phyloP scores from a whole-genome alignment of 2,888 invertebrate genomes.

The Parasteatoda lunata region DNA sequence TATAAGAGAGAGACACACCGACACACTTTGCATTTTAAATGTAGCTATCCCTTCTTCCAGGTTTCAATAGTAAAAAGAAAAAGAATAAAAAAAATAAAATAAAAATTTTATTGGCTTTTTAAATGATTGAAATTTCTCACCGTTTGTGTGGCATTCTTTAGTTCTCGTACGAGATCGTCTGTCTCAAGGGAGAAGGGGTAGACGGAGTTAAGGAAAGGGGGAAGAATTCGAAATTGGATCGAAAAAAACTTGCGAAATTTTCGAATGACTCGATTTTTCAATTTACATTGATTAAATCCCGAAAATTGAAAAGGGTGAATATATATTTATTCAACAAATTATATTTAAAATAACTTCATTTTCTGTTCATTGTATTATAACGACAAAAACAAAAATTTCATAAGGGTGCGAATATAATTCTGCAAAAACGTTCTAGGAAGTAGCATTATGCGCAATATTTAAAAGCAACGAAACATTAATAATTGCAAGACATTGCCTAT shows the following conservation, averaged over 20 bases:
- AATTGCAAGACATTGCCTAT: too few species aligned
- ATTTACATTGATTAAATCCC: slow-evolving; percentile 63
- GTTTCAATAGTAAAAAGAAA: slow-evolving; percentile 17
- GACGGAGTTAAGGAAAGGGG: too few species aligned
- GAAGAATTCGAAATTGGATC: not conserved
- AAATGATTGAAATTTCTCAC: slow-evolving; percentile 64
- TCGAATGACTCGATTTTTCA: slow-evolving; percentile 64
- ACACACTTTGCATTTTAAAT: slow-evolving; percentile 63
- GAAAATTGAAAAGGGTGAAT: slow-evolving; percentile 49
- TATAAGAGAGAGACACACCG: too few species aligned
- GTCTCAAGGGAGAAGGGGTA: not conserved
- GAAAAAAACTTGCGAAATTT: slow-evolving; percentile 29
- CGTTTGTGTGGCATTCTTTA: not conserved
- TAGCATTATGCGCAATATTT: too few species aligned
- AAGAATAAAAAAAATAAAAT: not conserved
- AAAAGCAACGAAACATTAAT: too few species aligned
- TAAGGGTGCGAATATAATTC: too few species aligned
- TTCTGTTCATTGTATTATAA: slow-evolving; percentile 10
- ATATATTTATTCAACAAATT: slow-evolving; percentile 14
- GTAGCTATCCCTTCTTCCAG: slow-evolving; percentile 13
- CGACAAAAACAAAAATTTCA: not conserved
- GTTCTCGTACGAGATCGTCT: slow-evolving; percentile 8
- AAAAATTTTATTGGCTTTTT: slow-evolving; percentile 64
- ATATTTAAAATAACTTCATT: slow-evolving; percentile 14
- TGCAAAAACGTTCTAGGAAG: too few species aligned